Evolutionary conservation across 2,797 vertebrate genomes (phyloP), one percentile per base, ranked within the genome.

Genomic region (Amblyopsis hoosieri): DNA sequence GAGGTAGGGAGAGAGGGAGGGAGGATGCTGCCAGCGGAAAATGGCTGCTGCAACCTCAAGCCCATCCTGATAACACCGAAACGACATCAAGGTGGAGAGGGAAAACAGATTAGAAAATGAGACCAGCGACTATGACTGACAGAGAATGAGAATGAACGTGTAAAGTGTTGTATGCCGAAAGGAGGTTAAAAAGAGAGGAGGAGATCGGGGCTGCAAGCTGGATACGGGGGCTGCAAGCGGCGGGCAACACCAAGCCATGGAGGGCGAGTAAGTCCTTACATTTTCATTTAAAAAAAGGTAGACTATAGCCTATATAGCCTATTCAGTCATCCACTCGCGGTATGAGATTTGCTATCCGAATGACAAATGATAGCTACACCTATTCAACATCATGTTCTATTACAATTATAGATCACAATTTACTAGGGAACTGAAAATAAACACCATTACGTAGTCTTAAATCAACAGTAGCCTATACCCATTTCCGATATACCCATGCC

Each of bases 1-100:
- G 49, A 37, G 65, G 29, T 66, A 54, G 62, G 31, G 72, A 58
- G 69, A 57, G 68, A 67, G 69, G 57, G 90, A 90, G 88, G 88
- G 88, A 90, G 88, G 90, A 90, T 91, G 92, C 89, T 92, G 91
- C 90, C 91, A 92, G 92, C 90, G 91, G 92, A 93, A 94, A 93
- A 93, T 94, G 93, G 92, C 92, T 93, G 92, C 93, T 93, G 90
- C 90, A 93, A 91, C 90, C 87, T 92, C 89, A 84, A 93, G 90
- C 88, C 91, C 90, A 87, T 92, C 88, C 89, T 92, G 90, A 92
- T 90, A 86, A 29, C 84, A 91, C 87, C 85, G 87, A 89, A 88
- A 88, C 88, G 85, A 89, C 87, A 90, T 91, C 87, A 90, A 92
- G 90, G 88, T 91, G 90, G 91, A 87, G 81, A 87, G 82, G 85